Evolutionary conservation across 2,888 invertebrate species (phyloP).

Genomic region (Frankliniella intonsa): DNA sequence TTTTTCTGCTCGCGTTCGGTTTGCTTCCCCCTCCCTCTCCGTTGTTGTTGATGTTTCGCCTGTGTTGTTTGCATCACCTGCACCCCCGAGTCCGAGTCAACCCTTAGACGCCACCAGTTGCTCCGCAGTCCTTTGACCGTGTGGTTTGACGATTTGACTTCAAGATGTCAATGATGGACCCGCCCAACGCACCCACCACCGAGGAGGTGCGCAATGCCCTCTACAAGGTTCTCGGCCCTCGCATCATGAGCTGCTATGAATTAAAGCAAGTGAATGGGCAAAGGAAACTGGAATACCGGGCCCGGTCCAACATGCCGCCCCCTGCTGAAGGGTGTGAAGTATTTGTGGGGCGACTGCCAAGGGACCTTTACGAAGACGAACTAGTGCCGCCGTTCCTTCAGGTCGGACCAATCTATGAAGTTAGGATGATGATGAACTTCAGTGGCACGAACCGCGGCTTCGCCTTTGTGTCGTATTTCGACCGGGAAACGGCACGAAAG

Average conservation of each 20-base stretch:
- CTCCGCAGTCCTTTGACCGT: too few species aligned
- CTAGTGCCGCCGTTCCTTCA: constrained; percentile 65
- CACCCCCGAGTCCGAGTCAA: too few species aligned
- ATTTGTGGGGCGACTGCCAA: constrained; percentile 72
- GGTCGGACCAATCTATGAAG: constrained; percentile 65
- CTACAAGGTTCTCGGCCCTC: background rate
- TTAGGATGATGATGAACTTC: constrained; percentile 80
- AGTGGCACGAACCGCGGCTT: constrained; percentile 73
- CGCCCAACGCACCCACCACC: background rate
- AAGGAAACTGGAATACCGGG: background rate
- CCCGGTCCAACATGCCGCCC: background rate
- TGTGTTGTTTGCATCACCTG: too few species aligned
- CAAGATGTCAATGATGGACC: too few species aligned
- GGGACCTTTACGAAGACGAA: constrained; percentile 72
- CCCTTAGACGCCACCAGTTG: too few species aligned
- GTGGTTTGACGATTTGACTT: too few species aligned
- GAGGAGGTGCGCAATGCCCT: background rate
- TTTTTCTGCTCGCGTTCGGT: too few species aligned
- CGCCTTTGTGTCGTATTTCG: constrained; percentile 63
- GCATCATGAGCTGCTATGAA: background rate
- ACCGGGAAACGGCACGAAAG: constrained; percentile 31
- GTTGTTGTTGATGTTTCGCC: too few species aligned
- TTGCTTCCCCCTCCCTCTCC: too few species aligned
- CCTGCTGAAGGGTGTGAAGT: constrained; percentile 65
- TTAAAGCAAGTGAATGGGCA: background rate